These are phyloP conservation scores for Rhingia rostrata DNA, from an alignment of 2,888 invertebrate genomes.

Conservation along the genomic window DNA sequence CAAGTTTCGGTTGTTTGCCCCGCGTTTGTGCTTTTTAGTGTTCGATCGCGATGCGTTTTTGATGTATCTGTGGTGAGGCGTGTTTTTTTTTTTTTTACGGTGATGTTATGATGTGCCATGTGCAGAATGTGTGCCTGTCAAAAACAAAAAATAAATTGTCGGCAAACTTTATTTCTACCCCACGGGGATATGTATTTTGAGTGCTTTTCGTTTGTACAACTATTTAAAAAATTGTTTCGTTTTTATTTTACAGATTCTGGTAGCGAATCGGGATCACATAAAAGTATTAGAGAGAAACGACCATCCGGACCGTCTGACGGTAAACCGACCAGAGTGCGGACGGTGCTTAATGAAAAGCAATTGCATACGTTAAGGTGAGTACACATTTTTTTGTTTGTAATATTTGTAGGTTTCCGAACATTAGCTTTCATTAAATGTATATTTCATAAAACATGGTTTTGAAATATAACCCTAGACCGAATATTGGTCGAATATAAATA, in stretches of 20 bases:
- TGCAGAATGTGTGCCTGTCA: constrained; percentile 35
- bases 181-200: too few relatives aligned
- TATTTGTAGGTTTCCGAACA: too few relatives aligned
- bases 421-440: too few relatives aligned
- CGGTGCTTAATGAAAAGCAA: constrained; percentile 99
- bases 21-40: constrained; percentile 45
- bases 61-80: constrained; percentile 31
- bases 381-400: too few relatives aligned
- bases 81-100: background rate
- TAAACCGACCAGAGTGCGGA: constrained; percentile 98
- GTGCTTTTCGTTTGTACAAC: too few relatives aligned
- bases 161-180: background rate
- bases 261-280: constrained; percentile 95
- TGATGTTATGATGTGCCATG: constrained; percentile 45
- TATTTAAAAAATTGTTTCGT: constrained; percentile 15
- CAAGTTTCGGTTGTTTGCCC: constrained; percentile 57
- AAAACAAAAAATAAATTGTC: constrained; percentile 20
- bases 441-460: too few relatives aligned
- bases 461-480: too few relatives aligned
- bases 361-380: constrained; percentile 93
- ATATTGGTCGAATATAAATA: too few relatives aligned
- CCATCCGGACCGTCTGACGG: constrained; percentile 87
- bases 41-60: constrained; percentile 56
- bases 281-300: constrained; percentile 86
- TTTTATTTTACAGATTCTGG: constrained; percentile 90